phyloP scores from a whole-genome alignment of 2,797 vertebrate species.

The Rallus crepitans region DNA sequence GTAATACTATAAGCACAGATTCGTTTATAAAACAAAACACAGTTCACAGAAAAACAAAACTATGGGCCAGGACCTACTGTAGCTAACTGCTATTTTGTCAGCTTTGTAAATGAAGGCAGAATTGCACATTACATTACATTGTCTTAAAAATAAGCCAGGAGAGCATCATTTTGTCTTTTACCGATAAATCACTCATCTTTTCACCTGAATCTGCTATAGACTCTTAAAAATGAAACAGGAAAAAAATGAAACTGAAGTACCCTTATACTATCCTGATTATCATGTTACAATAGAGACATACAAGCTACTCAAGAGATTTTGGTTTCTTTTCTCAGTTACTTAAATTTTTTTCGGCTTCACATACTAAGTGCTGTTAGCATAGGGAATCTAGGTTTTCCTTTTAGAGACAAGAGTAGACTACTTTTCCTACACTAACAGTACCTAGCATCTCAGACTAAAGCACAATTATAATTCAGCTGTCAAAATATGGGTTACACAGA shows the following conservation, averaged over 20 bases:
- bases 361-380: neutral
- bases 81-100: neutral
- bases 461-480: neutral
- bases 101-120: neutral
- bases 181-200: neutral
- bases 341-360: neutral
- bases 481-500: neutral
- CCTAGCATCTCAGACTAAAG: neutral
- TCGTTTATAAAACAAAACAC: conserved; percentile 15
- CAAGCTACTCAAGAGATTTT: neutral
- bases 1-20: neutral
- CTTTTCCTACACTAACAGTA: neutral
- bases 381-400: neutral
- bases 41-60: neutral
- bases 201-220: neutral
- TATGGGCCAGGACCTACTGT: neutral
- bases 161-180: neutral
- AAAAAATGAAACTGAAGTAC: neutral
- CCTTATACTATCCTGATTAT: neutral
- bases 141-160: neutral
- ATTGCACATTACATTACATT: neutral
- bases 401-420: neutral
- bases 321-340: neutral
- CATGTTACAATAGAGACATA: neutral
- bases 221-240: neutral